phyloP scores from a whole-genome alignment of 1,140 invertebrate species.

The Alviniconcha marisindica region DNA sequence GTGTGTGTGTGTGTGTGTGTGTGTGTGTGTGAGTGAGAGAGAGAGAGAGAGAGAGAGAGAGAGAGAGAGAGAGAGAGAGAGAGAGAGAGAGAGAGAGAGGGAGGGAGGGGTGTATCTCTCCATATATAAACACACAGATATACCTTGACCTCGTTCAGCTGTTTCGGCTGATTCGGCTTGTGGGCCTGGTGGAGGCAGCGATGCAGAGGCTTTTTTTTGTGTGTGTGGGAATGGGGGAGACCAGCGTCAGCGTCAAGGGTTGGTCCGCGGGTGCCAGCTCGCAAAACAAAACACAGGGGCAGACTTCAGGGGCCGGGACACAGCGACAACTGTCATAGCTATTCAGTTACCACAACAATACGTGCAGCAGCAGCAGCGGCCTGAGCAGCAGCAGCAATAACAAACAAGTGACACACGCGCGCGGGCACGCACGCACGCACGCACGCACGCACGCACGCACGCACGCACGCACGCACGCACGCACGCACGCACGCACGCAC shows the following conservation, averaged over 20 bases:
- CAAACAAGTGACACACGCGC: not conserved
- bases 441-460: not conserved
- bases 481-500: not conserved
- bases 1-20: no score
- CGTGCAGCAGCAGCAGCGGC: not conserved
- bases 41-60: conserved; percentile 1
- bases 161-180: no score
- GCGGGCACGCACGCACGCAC: no score
- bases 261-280: not conserved
- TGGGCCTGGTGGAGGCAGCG: not conserved
- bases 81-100: not conserved
- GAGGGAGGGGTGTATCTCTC: not conserved
- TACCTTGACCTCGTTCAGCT: no score
- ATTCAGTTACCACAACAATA: not conserved
- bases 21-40: not conserved
- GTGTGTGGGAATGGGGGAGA: not conserved
- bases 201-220: no score
- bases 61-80: conserved; percentile 3
- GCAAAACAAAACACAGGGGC: not conserved
- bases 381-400: not conserved
- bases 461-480: conserved; percentile 9
- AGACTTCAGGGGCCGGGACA: not conserved
- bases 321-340: not conserved
- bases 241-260: not conserved
- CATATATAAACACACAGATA: no score